Conservation (phyloP, 2,113 vertebrate genomes). For the Scopus umbretta region DNA sequence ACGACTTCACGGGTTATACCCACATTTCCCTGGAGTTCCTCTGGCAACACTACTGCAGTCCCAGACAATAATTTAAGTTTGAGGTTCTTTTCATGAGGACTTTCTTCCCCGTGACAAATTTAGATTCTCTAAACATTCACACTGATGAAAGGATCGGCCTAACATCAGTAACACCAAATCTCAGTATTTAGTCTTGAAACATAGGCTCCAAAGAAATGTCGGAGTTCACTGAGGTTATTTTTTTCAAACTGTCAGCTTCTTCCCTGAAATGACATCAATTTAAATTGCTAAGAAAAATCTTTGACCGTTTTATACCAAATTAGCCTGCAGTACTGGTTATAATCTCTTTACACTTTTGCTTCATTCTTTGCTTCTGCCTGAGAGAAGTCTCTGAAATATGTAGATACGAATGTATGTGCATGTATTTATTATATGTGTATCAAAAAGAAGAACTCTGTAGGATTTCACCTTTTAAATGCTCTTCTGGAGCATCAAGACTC, state of each 20-base stretch:
- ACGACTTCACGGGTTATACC: background rate
- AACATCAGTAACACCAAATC: background rate
- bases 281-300: background rate
- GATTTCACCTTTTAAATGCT: background rate
- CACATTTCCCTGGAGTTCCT: background rate
- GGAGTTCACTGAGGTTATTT: background rate
- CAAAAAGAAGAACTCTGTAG: background rate
- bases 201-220: background rate
- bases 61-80: conserved; percentile 27
- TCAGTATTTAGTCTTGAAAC: conserved; percentile 9
- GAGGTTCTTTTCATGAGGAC: background rate
- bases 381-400: background rate
- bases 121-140: conserved; percentile 21
- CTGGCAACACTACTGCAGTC: background rate
- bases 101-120: background rate
- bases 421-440: background rate
- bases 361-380: background rate
- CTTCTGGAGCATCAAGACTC: background rate
- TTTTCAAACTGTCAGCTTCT: background rate
- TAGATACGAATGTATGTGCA: background rate
- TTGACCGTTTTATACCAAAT: background rate
- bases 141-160: background rate
- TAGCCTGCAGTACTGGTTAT: background rate
- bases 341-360: background rate
- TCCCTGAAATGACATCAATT: background rate